Evolutionary conservation across 2,113 vertebrate genomes (phyloP).

Genomic region (Tricholaema leucomelas): DNA sequence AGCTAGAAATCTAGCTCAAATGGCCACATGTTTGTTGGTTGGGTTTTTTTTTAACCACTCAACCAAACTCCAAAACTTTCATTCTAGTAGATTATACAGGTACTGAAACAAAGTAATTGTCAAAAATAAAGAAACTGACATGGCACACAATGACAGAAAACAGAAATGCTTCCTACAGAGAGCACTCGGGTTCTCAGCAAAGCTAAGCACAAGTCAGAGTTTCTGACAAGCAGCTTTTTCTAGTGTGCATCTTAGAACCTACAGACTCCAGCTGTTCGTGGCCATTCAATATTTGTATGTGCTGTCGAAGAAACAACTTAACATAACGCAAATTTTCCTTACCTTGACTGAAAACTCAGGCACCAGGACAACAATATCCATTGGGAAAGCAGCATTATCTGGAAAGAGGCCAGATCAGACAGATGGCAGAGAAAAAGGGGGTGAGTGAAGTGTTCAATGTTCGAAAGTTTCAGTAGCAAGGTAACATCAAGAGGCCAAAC

Average conservation of each 20-base stretch:
- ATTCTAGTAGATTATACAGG: constrained; percentile 30
- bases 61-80: constrained; percentile 8
- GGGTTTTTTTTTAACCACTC: neutral
- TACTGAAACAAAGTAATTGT: constrained; percentile 45
- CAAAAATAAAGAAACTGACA: constrained; percentile 60
- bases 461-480: constrained; percentile 75
- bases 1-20: too few relatives aligned
- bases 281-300: constrained; percentile 56
- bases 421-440: constrained; percentile 87
- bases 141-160: constrained; percentile 34
- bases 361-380: constrained; percentile 81
- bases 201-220: neutral
- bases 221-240: neutral
- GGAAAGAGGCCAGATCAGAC: constrained; percentile 89
- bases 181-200: constrained; percentile 41
- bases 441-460: constrained; percentile 75
- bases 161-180: constrained; percentile 25
- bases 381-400: constrained; percentile 76
- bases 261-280: constrained; percentile 13
- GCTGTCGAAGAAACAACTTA: constrained; percentile 66
- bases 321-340: constrained; percentile 67
- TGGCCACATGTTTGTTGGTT: neutral
- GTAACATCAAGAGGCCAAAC: constrained; percentile 70
- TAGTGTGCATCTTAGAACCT: neutral
- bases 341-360: constrained; percentile 88